Conservation (phyloP, 2,113 vertebrate genomes). For the Perca flavescens region DNA sequence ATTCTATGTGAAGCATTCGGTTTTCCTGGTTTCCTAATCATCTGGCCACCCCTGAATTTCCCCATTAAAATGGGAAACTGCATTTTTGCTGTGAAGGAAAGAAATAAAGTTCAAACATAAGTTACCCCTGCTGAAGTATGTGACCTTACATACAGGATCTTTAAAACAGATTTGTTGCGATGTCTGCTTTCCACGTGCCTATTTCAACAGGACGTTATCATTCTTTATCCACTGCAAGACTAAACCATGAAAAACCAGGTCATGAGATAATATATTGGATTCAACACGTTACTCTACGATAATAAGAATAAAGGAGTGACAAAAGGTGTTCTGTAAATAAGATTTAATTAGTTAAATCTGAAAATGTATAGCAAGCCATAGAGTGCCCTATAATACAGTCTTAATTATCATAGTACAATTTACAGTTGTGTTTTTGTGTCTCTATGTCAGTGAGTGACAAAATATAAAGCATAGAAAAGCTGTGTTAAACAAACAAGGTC, state of each 20-base stretch:
- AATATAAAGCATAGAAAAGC: constrained; percentile 93
- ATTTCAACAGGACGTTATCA: constrained; percentile 18
- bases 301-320: constrained; percentile 50
- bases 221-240: background rate
- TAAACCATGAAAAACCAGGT: background rate
- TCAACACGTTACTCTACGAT: background rate
- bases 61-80: too few species aligned
- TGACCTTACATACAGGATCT: background rate
- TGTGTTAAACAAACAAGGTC: constrained; percentile 88
- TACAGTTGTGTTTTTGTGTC: constrained; percentile 84
- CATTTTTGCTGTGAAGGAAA: background rate
- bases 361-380: constrained; percentile 89
- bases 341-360: constrained; percentile 90
- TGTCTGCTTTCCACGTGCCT: constrained; percentile 21
- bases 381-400: constrained; percentile 86
- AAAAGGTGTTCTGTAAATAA: constrained; percentile 89
- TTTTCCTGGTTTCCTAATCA: background rate
- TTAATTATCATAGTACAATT: constrained; percentile 90
- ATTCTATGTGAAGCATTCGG: background rate
- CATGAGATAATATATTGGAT: constrained; percentile 12
- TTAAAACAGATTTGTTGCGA: constrained; percentile 29
- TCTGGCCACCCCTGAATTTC: background rate
- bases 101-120: constrained; percentile 24
- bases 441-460: constrained; percentile 83
- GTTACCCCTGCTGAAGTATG: background rate